These are phyloP conservation scores for Anarhynchus alexandrinus DNA, from an alignment of 2,113 vertebrate genomes.

Conservation along the genomic window DNA sequence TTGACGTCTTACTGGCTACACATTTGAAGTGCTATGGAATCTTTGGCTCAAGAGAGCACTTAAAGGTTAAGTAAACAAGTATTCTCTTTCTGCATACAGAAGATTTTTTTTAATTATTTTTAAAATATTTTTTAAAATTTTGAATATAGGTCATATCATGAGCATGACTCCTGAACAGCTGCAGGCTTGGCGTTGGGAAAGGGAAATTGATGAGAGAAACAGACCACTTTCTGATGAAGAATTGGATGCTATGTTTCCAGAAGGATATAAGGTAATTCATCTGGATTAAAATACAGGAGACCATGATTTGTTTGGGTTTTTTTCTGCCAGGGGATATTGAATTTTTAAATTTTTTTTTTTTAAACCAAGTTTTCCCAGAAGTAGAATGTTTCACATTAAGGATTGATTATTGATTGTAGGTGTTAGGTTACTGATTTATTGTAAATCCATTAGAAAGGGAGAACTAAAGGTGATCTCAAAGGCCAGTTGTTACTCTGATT, in stretches of 20 bases:
- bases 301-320: background rate
- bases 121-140: background rate
- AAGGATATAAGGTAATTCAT: conserved; percentile 90
- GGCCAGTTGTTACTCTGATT: background rate
- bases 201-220: conserved; percentile 97
- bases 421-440: background rate
- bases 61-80: background rate
- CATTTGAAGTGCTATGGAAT: background rate
- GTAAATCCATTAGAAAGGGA: background rate
- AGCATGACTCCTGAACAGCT: conserved; percentile 99
- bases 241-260: conserved; percentile 98
- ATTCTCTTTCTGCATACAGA: background rate
- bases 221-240: conserved; percentile 96
- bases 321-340: background rate
- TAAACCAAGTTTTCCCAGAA: background rate
- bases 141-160: conserved; percentile 90
- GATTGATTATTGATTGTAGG: background rate
- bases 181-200: conserved; percentile 98
- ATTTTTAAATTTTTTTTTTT: too few relatives aligned
- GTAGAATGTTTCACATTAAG: background rate
- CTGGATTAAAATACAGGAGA: background rate
- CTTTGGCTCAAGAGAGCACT: background rate
- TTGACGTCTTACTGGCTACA: background rate
- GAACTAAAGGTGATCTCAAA: background rate
- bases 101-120: background rate